Evolutionary conservation across 92 coral and sea anemone genomes (phyloP), one percentile per base, ranked within the genome.

Genomic region (Montipora capitata): DNA sequence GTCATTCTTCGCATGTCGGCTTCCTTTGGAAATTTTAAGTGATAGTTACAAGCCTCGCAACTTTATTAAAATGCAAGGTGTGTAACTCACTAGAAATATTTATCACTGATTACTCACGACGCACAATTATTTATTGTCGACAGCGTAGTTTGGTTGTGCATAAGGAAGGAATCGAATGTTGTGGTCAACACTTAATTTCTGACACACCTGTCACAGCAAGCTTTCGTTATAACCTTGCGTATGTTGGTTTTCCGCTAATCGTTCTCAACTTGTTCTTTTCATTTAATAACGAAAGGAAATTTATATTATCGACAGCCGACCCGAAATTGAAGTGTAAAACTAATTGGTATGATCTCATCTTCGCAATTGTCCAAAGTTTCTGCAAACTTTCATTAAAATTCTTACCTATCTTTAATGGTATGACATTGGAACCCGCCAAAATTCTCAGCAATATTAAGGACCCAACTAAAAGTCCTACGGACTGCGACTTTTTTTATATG

Each of bases 221-320:
- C 80, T 66, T 71, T 40, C 73, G 86, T 82, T 82, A 82, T 83
- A 83, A 83, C 87, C 87, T 83, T 83, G 87, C 87, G 43, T 73
- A 83, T 72, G 79, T 72, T 83, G 72, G 80, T 72, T 83, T 83
- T 83, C 42, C 57, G 72, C 87, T 83, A 83, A 83, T 83, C 87
- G 57, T 16, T 41, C 87, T 83, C 42, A 83, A 83, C 79, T 83
- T 75, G 56, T 72, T 52, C 38, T 20, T 74, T 83, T 72, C 49
- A 72, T 72, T 72, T 77, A 83, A 72, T 83, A 72, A 83, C 48
- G 42, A 72, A 61, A 83, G 77, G 87, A 83, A 83, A 74, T 58
- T 48, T 48, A 5, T 48, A 10, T 48, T 40, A 27, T 57, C 79
- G 79, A 83, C 87, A 72, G 79, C 79, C 78, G 87, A 41, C 72